Evolutionary conservation across 2,113 vertebrate genomes (phyloP).

Genomic region (Struthidea cinerea): DNA sequence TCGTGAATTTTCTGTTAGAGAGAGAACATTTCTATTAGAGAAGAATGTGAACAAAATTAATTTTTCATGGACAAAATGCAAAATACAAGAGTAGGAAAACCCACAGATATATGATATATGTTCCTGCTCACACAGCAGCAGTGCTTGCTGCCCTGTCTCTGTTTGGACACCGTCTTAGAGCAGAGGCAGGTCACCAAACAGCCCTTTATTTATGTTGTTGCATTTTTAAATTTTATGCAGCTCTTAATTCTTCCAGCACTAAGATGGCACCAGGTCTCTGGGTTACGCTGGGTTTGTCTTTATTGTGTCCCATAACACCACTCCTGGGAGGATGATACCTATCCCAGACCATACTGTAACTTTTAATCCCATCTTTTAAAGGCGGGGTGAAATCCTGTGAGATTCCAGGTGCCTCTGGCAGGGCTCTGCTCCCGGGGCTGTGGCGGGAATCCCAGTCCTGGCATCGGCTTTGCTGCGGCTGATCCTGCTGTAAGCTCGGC

Average conservation of each 20-base stretch:
- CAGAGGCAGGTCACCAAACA: background rate
- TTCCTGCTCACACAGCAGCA: background rate
- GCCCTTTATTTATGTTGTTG: background rate
- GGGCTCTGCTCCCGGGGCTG: background rate
- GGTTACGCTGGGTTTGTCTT: background rate
- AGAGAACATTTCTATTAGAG: background rate
- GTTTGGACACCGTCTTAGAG: background rate
- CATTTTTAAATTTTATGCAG: background rate
- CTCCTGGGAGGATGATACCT: background rate
- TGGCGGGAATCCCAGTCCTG: background rate
- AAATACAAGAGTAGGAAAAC: background rate
- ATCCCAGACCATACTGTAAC: accelerated
- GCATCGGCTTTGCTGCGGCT: accelerated
- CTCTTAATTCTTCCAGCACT: background rate
- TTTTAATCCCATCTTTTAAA: background rate
- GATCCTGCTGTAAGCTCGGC: background rate
- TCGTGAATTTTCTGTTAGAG: background rate
- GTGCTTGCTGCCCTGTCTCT: background rate
- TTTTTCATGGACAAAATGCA: background rate
- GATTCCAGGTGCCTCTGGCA: background rate
- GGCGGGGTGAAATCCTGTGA: background rate
- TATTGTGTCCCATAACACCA: accelerated
- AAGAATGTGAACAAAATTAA: background rate
- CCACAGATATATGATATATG: accelerated
- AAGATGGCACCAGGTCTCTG: background rate